Conservation (phyloP, 2,113 vertebrate genomes). For the Oreochromis niloticus region DNA sequence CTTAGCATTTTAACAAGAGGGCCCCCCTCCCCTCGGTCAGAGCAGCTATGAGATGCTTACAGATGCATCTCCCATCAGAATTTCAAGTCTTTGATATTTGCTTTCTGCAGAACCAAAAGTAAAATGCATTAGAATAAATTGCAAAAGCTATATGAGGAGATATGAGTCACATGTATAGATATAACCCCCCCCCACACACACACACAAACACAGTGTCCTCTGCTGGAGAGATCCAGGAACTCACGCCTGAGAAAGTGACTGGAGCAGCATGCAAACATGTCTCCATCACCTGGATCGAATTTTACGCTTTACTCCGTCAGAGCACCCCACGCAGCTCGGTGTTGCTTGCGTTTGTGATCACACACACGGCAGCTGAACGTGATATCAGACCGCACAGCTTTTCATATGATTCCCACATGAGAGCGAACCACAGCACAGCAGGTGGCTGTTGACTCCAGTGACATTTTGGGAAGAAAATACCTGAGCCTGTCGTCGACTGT, state of each 20-base stretch:
- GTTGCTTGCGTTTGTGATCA: neutral
- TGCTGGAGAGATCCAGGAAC: slow-evolving; percentile 16
- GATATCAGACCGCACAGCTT: neutral
- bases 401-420: neutral
- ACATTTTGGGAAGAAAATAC: slow-evolving; percentile 7
- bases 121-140: neutral
- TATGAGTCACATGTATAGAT: neutral
- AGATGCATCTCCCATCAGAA: neutral
- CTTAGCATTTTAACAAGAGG: neutral
- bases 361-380: neutral
- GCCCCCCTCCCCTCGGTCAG: neutral
- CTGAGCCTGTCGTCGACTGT: neutral
- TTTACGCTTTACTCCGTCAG: neutral
- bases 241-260: neutral
- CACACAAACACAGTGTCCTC: neutral
- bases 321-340: neutral
- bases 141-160: neutral
- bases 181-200: neutral
- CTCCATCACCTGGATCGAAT: neutral
- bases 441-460: neutral
- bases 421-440: neutral
- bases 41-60: neutral
- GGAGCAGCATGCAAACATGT: neutral
- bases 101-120: neutral
- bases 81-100: neutral